Base-by-base conservation (phyloP, 2,797 vertebrate genomes). In the Pseudochirops cupreus region DNA sequence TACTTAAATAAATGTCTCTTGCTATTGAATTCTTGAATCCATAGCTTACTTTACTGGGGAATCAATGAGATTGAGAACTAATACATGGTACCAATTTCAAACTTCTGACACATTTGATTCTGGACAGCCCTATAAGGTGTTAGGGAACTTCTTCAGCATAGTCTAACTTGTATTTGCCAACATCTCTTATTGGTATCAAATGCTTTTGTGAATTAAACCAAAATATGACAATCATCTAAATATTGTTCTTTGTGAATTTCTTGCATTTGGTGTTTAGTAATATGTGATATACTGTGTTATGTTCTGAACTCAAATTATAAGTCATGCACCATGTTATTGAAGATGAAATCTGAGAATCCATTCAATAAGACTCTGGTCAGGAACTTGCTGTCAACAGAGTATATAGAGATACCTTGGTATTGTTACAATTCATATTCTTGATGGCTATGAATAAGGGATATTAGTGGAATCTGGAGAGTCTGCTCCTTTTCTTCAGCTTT, bases 121-220 rank as follows among this genome's bases (percentile, higher is more conserved):
- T 90, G 95, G 46, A 62, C 46, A 96, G 55, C 46, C n/a, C 50
- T 90, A 92, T 52, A 46, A 16, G 31, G 55, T 21, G 2, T n/a
- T 87, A 96, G 33, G 89, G 56, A 96, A 87, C 95, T 94, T 59
- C 59, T 82, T 29, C 28, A 29, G 58, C 28, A 54, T 90, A 92
- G 89, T 11, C 56, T 21, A 21, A 53, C 0, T n/a, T 56, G 74
- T 91, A 39, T 74, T n/a, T 39, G 67, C 16, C 67, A 74, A 74
- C 62, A 16, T 67, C 31, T 16, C 4, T 67, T n/a, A n/a, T 5
- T 67, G 29, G 31, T 67, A 31, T 67, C 33, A 67, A 67, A n/a
- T n/a, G n/a, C 5, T 18, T 93, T 94, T 53, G 58, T 67, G 16
- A 56, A 13, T 91, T 31, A 91, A 82, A 13, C 57, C 55, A 59